Evolutionary conservation across 2,888 invertebrate genomes (phyloP), one percentile per base, ranked within the genome.

Genomic region (Uloborus plumipes): DNA sequence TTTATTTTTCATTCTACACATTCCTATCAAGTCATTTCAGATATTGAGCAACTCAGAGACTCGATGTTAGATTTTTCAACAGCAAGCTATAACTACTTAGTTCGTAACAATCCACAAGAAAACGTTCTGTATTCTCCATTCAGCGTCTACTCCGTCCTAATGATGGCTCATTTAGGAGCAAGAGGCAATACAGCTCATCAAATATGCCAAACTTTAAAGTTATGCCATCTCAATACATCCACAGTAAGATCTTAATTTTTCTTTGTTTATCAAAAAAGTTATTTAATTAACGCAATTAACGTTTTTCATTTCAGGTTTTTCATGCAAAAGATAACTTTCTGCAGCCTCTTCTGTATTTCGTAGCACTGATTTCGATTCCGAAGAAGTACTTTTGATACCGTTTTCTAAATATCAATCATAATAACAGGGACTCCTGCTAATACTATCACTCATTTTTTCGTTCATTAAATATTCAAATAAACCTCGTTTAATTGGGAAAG

Each of bases 81-180:
- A 3, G 69, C 72, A 7, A 58, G 77, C 14, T 83, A 61, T 51
- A 83, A 67, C 20, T 58, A 72, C n/a, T 22, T 83, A 50, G 67
- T 47, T 53, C 72, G 70, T 26, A 74, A 73, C 53, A 73, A 64
- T 22, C 67, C 70, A 39, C 79, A 83, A 50, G 86, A 86, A 15
- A 88, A 88, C 79, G 64, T 88, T 13, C 88, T 89, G 78, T 85
- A 89, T 75, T 90, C 90, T 0, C 90, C 90, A 0, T 86, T 89
- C 80, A 89, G 89, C 78, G 88, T 90, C 49, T 87, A 88, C 51
- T 87, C 88, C 18, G 89, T 89, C n/a, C 85, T 90, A 79, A 87
- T 88, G 50, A 89, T 90, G 89, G 87, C 89, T 18, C 87, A 87
- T 50, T 85, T 88, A 11, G 90, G 90, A 15, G 89, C 90, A 16